Evolutionary conservation across 2,113 vertebrate species (phyloP).

Genomic region (Hemiprocne comata): DNA sequence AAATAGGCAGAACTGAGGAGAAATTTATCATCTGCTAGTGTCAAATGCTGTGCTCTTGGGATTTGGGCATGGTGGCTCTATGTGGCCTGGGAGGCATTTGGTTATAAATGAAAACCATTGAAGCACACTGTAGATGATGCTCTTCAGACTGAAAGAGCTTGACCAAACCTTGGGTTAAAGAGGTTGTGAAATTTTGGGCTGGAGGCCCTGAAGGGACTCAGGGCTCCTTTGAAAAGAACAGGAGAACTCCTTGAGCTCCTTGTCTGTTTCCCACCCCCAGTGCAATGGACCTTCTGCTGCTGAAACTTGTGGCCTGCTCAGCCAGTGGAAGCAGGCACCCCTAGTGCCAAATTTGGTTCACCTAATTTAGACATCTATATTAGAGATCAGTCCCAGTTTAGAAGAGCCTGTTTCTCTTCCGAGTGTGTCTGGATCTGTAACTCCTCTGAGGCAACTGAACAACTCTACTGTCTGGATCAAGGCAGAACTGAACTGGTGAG

Average conservation of each 20-base stretch:
- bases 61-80: neutral
- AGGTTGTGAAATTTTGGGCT: neutral
- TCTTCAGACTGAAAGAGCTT: neutral
- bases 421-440: neutral
- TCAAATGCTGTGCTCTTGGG: neutral
- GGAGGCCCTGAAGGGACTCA: neutral
- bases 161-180: neutral
- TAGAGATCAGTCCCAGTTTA: neutral
- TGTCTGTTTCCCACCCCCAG: neutral
- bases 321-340: neutral
- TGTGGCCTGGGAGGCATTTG: neutral
- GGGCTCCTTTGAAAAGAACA: neutral
- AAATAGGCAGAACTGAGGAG: neutral
- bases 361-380: accelerated
- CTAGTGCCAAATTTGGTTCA: neutral
- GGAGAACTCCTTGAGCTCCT: neutral
- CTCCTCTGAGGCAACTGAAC: neutral
- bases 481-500: too few relatives aligned
- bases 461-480: neutral
- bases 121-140: neutral
- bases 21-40: neutral
- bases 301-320: neutral
- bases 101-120: neutral
- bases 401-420: neutral
- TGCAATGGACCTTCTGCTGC: neutral